Conservation (phyloP, 2,797 vertebrate species). For the Cynodonichthys magdalenae region DNA sequence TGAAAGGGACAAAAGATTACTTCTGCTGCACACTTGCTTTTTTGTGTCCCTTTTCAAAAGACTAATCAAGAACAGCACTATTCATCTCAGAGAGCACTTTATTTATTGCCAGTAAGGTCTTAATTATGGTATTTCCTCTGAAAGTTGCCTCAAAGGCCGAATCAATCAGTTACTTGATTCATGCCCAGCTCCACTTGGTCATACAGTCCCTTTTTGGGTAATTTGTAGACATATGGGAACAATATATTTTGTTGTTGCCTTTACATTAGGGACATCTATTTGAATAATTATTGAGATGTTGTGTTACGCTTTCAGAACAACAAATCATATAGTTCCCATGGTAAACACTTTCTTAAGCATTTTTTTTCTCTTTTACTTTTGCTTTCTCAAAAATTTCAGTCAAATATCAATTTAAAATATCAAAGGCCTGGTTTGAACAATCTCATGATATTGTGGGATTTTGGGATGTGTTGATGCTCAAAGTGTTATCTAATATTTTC, state of each 20-base stretch:
- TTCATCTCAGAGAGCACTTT: conserved; percentile 17
- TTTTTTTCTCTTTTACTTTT: too few relatives aligned
- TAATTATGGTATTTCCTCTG: conserved; percentile 41
- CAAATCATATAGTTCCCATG: not conserved
- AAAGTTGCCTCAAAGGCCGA: conserved; percentile 14
- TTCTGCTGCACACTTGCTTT: conserved; percentile 1
- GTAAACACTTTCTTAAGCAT: too few relatives aligned
- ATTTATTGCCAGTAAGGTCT: conserved; percentile 19
- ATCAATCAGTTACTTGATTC: conserved; percentile 3
- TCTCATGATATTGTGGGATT: too few relatives aligned
- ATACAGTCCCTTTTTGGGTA: conserved; percentile 12
- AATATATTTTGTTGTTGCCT: not conserved
- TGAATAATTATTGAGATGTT: not conserved
- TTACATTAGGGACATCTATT: not conserved
- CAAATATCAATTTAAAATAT: too few relatives aligned
- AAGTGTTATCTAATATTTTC: too few relatives aligned
- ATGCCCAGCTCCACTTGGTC: conserved; percentile 3
- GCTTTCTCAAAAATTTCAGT: too few relatives aligned
- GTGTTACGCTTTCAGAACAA: not conserved
- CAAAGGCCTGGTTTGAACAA: too few relatives aligned
- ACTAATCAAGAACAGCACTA: conserved; percentile 31
- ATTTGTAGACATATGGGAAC: not conserved
- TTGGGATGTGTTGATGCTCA: too few relatives aligned
- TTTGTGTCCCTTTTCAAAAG: conserved; percentile 39
- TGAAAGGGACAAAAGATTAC: conserved; percentile 39